Base-by-base conservation (phyloP, 2,113 vertebrate genomes). In the Silurus meridionalis region DNA sequence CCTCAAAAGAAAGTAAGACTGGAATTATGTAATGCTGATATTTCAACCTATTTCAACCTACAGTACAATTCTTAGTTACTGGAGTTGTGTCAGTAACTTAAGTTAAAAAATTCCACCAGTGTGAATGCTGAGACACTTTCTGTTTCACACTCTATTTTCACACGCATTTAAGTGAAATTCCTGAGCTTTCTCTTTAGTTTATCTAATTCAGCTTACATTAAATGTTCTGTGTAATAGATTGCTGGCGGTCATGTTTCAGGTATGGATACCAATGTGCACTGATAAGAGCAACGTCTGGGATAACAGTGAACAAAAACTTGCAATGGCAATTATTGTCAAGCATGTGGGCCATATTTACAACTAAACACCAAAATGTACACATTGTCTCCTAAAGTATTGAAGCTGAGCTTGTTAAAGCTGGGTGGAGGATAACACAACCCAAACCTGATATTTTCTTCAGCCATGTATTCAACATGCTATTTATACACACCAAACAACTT, bases 401-500 rank as follows among this genome's bases (percentile, higher is more conserved):
- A 57, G 61, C 48, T 53, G 10, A 64, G 71, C 71, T 77, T 64
- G 83, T 84, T 61, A 50, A 84, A 84, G 6, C 50, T 71, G 77
- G 77, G 74, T 84, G 61, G 71, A 77, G 82, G 91, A 85, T 93
- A 90, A 91, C 15, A 87, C 91, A 90, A 91, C 15, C 86, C 91
- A 91, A 84, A 2, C 14, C 64, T 19, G 75, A 84, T 86, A 89
- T 93, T 93, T 92, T 88, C 79, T 83, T 78, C 63, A 79, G 86
- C 14, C 79, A 87, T 89, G 80, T 90, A 87, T 90, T 89, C 84
- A 85, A 91, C 91, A 91, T 52, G 71, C 91, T 93, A 91, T 93
- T 93, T 94, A 91, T 94, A 91, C 89, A 88, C 90, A 72, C 92
- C 92, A 92, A 93, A 93, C 90, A 93, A 90, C 74, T 74, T 87